Percentiles rank a stretch among this genome's conserved stretches.
phyloP scores from a whole-genome alignment of 2,797 vertebrate species.

The Pseudomugil gertrudae region DNA sequence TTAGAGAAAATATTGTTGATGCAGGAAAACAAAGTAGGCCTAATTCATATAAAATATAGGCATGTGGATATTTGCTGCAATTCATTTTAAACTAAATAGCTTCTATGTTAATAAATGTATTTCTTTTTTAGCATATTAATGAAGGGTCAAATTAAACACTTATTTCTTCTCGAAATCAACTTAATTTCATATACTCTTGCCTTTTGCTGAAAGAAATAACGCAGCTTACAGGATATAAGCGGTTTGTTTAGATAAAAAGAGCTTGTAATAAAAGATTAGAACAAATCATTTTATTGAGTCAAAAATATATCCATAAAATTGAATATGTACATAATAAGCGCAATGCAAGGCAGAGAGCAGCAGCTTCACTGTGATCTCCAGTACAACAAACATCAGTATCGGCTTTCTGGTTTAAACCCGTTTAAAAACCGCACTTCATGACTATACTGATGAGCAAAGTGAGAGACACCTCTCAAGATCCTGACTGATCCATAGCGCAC shows the following conservation, averaged over 20 bases:
- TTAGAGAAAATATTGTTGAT: too few species aligned
- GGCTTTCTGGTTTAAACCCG: constrained; percentile 87
- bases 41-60: too few species aligned
- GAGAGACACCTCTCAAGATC: constrained; percentile 47
- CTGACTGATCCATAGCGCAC: constrained; percentile 21
- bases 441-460: constrained; percentile 82
- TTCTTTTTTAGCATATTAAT: too few species aligned
- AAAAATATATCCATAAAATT: constrained; percentile 78
- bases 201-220: neutral
- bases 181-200: too few species aligned
- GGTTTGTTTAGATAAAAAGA: neutral
- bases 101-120: neutral
- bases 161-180: too few species aligned
- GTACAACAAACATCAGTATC: constrained; percentile 88
- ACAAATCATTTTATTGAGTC: constrained; percentile 76
- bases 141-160: too few species aligned
- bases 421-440: constrained; percentile 97
- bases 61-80: neutral
- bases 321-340: constrained; percentile 67
- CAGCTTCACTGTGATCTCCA: constrained; percentile 58
- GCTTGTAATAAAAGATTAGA: constrained; percentile 28
- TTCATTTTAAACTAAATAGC: neutral
- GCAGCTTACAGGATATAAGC: neutral
- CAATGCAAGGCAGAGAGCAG: constrained; percentile 46
- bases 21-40: too few species aligned